Base-by-base conservation (phyloP, 2,113 vertebrate genomes). In the Eublepharis macularius region DNA sequence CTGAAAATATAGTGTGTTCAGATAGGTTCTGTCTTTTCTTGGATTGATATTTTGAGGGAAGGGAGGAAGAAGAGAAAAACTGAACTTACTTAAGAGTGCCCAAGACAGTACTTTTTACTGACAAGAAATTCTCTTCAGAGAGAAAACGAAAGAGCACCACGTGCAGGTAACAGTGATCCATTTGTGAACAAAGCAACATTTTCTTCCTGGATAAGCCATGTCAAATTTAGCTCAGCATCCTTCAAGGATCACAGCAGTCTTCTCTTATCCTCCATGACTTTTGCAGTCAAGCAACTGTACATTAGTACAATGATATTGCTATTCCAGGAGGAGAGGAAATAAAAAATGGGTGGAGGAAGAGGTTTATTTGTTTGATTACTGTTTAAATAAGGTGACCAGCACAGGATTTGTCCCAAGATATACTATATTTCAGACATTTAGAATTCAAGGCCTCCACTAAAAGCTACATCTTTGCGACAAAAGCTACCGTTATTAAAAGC, bases 381-480 rank as follows among this genome's bases (percentile, higher is more conserved):
- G 24, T 73, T 70, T 34, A 24, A 80, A 34, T 34, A 68, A 80
- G 76, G 80, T 34, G 17, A 75, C 68, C 7, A 79, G 85, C 36
- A 45, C 8, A 81, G 1, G 51, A 87, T 88, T 83, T 89, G 5
- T 11, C 49, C 66, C 74, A 81, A 68, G 73, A 84, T 57, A 82
- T 29, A 86, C 7, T 49, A n/a, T 45, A 74, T 54, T 26, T 0
- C 69, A 80, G 39, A 87, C 60, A 85, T 36, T 13, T 81, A 16
- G 57, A 93, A 91, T 51, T 87, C 69, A 90, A 79, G 54, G 16
- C 73, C 80, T 89, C 73, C 2, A 72, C 11, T 88, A 88, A 75
- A 92, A 43, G 39, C n/a, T 87, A 49, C 76, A 49, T 70, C 70
- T 83, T 88, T 90, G 12, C 47, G 1, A 24, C 47, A 75, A 90